Percentiles rank a stretch among this genome's conserved stretches.
Conservation (phyloP, 2,113 vertebrate species). For the Corythornis madagascariensis region DNA sequence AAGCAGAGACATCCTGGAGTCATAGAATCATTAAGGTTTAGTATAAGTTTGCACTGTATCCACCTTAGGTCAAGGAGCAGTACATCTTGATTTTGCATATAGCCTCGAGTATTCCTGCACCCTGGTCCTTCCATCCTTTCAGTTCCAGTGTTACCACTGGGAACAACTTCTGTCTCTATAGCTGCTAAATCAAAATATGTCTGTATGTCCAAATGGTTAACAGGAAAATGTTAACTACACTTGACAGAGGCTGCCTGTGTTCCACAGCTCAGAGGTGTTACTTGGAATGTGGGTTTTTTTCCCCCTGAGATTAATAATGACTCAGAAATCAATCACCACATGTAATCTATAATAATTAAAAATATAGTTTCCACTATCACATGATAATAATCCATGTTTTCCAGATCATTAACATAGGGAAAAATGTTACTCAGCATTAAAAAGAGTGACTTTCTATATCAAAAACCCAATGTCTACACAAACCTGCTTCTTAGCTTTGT, state of each 20-base stretch:
- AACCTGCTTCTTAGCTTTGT: neutral
- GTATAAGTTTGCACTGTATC: neutral
- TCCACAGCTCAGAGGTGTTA: neutral
- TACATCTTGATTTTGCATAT: neutral
- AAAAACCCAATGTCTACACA: neutral
- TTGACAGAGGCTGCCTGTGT: neutral
- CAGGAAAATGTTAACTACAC: neutral
- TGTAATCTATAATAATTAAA: neutral
- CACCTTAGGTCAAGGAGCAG: neutral
- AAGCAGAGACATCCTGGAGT: neutral
- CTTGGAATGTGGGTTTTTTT: neutral
- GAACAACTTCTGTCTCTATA: neutral
- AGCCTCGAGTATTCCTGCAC: neutral
- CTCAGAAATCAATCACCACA: neutral
- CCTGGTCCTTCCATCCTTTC: neutral
- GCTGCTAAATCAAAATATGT: neutral
- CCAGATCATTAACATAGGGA: neutral
- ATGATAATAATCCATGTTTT: neutral
- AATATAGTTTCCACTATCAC: neutral
- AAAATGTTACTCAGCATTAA: neutral
- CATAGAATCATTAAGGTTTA: too few species aligned
- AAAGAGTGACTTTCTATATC: neutral
- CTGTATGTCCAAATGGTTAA: neutral
- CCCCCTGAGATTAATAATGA: neutral
- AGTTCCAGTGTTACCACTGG: neutral